phyloP scores from a whole-genome alignment of 2,113 vertebrate species.

The Amphiprion ocellaris region DNA sequence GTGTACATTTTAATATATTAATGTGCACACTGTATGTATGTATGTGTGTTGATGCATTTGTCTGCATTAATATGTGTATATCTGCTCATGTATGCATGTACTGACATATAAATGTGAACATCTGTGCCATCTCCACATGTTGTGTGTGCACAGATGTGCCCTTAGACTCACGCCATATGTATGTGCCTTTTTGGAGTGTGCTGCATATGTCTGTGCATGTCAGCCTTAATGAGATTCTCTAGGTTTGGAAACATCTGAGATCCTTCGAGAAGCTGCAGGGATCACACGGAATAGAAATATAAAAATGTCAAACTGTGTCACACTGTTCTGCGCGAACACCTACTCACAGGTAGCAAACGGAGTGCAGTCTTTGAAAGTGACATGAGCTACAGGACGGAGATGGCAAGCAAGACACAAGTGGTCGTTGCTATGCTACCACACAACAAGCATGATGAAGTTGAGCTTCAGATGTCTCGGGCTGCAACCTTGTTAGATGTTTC shows the following conservation, averaged over 20 bases:
- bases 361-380: conserved; percentile 27
- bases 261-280: conserved; percentile 18
- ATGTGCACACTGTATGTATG: neutral
- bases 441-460: neutral
- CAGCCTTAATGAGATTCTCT: conserved; percentile 40
- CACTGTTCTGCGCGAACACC: conserved; percentile 19
- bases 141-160: neutral
- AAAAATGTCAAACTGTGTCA: conserved; percentile 40
- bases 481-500: neutral
- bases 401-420: neutral
- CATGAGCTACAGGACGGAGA: neutral
- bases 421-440: conserved; percentile 1
- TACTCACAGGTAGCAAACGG: conserved; percentile 27
- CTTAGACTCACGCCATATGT: neutral
- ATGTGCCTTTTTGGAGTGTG: neutral
- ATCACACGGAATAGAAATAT: conserved; percentile 47
- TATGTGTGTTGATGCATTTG: neutral
- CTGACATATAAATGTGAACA: conserved; percentile 30
- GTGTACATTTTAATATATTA: neutral
- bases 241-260: conserved; percentile 41
- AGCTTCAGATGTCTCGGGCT: neutral
- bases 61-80: neutral
- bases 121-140: conserved; percentile 19
- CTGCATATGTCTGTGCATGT: conserved; percentile 2
- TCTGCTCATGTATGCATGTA: neutral